Evolutionary conservation across 2,797 vertebrate species (phyloP).

Genomic region (Falco berigora): DNA sequence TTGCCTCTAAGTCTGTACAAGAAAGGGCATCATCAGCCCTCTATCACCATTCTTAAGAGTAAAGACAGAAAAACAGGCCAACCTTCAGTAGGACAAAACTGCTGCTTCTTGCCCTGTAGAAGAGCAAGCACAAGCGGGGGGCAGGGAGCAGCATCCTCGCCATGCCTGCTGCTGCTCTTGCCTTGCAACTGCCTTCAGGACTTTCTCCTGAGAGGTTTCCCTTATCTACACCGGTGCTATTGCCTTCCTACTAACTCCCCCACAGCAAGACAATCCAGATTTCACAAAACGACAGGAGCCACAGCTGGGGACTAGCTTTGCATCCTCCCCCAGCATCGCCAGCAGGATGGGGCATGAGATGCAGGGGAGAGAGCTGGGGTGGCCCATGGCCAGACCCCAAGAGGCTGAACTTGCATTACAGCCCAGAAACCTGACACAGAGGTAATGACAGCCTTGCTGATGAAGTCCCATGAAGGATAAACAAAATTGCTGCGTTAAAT

Average conservation of each 20-base stretch:
- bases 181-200: background rate
- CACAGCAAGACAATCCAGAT: background rate
- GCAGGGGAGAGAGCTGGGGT: background rate
- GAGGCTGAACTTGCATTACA: fast-evolving
- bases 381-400: background rate
- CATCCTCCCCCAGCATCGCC: background rate
- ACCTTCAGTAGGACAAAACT: background rate
- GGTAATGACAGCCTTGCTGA: fast-evolving
- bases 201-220: background rate
- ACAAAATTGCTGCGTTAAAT: background rate
- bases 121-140: background rate
- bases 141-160: background rate
- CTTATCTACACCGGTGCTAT: fast-evolving
- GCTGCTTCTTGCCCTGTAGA: no score
- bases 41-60: no score
- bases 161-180: fast-evolving
- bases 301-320: background rate
- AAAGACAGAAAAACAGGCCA: background rate
- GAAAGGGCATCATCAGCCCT: no score
- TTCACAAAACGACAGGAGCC: background rate
- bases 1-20: background rate
- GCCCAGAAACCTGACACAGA: background rate
- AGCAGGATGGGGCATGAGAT: no score
- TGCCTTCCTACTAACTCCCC: background rate
- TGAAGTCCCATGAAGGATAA: background rate